A percentile compares a stretch with the other conserved stretches of the same genome.
Conservation (phyloP, 2,888 invertebrate species). For the Eudemis profundana region DNA sequence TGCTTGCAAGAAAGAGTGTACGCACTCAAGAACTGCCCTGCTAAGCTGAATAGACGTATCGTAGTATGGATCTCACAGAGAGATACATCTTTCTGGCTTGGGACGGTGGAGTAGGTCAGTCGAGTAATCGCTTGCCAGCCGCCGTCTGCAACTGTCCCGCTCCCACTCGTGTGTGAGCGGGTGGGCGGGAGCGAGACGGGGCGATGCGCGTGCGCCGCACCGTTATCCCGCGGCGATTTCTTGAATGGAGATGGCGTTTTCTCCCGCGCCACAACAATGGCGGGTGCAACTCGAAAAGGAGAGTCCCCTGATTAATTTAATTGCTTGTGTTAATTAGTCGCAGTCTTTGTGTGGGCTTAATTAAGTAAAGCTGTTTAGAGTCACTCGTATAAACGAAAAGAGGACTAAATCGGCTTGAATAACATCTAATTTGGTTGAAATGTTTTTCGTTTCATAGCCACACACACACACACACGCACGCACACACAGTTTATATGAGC, state of each 20-base stretch:
- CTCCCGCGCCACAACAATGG: slow-evolving; percentile 83
- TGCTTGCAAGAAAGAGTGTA: slow-evolving; percentile 86
- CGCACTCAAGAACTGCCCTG: slow-evolving; percentile 48
- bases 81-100: neutral
- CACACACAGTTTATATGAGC: too few species aligned
- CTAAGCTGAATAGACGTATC: neutral
- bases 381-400: neutral
- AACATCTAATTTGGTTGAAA: too few species aligned
- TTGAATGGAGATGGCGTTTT: slow-evolving; percentile 85
- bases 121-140: slow-evolving; percentile 81
- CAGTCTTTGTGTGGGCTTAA: slow-evolving; percentile 44
- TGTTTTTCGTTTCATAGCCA: too few species aligned
- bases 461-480: too few species aligned
- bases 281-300: slow-evolving; percentile 72
- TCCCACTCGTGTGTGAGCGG: slow-evolving; percentile 47
- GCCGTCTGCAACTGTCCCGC: slow-evolving; percentile 66
- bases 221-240: slow-evolving; percentile 84
- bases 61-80: neutral
- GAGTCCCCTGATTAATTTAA: slow-evolving; percentile 65
- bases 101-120: slow-evolving; percentile 81
- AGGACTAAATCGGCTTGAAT: too few species aligned
- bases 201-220: slow-evolving; percentile 74
- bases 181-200: slow-evolving; percentile 55
- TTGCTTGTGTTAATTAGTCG: slow-evolving; percentile 59
- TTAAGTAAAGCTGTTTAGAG: slow-evolving; percentile 17